Evolutionary conservation across 2,113 vertebrate species (phyloP).

Genomic region (Xenopus laevis): DNA sequence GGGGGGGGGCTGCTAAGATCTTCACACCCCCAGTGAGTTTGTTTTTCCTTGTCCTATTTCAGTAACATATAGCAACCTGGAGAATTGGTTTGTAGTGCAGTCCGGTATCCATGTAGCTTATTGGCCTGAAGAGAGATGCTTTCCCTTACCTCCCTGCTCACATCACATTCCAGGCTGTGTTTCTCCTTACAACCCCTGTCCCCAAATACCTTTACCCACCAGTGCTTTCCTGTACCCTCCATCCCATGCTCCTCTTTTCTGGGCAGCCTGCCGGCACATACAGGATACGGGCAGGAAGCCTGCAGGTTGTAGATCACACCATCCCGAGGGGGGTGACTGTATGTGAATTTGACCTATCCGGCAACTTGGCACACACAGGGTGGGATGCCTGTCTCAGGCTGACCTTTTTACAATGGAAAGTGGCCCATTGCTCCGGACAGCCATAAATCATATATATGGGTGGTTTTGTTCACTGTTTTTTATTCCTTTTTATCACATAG

Average conservation of each 20-base stretch:
- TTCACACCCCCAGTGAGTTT: too few species aligned
- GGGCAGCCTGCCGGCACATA: constrained; percentile 32
- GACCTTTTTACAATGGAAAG: constrained; percentile 41
- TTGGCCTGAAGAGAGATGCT: neutral
- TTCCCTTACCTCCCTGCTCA: neutral
- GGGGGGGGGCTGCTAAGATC: too few species aligned
- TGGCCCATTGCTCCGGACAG: constrained; percentile 10
- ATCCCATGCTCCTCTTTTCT: neutral
- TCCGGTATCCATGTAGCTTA: too few species aligned
- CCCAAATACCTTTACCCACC: neutral
- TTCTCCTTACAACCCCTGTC: neutral
- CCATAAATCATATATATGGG: constrained; percentile 28
- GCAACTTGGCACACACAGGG: constrained; percentile 15
- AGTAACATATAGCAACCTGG: too few species aligned
- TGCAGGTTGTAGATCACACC: constrained; percentile 40
- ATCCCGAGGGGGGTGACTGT: constrained; percentile 25
- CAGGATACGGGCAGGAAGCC: constrained; percentile 39
- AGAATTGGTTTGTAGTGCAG: too few species aligned
- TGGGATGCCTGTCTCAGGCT: constrained; percentile 24
- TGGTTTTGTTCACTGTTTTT: constrained; percentile 8
- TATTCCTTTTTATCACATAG: constrained; percentile 8
- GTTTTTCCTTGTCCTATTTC: too few species aligned
- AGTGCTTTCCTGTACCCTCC: constrained; percentile 14
- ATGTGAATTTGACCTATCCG: constrained; percentile 38
- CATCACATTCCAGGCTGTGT: neutral